These are phyloP conservation scores for Drosophila anomelani DNA, from an alignment of 2,888 invertebrate genomes.

Conservation along the genomic window DNA sequence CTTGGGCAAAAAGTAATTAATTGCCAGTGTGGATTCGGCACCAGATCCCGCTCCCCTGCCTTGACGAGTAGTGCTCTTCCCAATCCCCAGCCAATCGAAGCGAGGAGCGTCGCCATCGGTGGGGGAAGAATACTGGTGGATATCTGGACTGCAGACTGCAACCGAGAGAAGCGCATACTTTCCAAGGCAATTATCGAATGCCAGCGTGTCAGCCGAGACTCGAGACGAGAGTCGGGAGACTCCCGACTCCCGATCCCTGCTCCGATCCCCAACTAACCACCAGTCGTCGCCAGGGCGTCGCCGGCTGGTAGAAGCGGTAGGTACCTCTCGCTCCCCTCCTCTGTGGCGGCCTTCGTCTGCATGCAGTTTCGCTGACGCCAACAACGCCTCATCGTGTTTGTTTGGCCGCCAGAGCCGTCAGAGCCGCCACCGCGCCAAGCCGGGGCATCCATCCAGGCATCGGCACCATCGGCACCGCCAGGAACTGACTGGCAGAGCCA, in stretches of 20 bases:
- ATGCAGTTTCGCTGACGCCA: constrained; percentile 82
- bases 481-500: constrained; percentile 10
- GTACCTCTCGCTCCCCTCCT: constrained; percentile 57
- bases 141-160: constrained; percentile 13
- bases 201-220: constrained; percentile 65
- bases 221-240: neutral
- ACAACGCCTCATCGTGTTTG: constrained; percentile 83
- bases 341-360: constrained; percentile 24
- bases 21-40: constrained; percentile 50
- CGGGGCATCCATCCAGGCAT: constrained; percentile 23
- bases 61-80: constrained; percentile 9
- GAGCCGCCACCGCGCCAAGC: constrained; percentile 75
- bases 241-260: neutral
- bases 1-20: constrained; percentile 67
- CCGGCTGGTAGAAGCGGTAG: constrained; percentile 50
- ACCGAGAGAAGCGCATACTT: constrained; percentile 68
- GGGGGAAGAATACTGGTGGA: constrained; percentile 11
- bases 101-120: constrained; percentile 7
- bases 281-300: constrained; percentile 69
- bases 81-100: constrained; percentile 69
- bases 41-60: constrained; percentile 5
- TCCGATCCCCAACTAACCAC: constrained; percentile 9
- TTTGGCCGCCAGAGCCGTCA: constrained; percentile 77
- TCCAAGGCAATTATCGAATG: constrained; percentile 80
- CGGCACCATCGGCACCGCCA: constrained; percentile 12